Evolutionary conservation across 2,797 vertebrate species (phyloP).

Genomic region (Huso huso): DNA sequence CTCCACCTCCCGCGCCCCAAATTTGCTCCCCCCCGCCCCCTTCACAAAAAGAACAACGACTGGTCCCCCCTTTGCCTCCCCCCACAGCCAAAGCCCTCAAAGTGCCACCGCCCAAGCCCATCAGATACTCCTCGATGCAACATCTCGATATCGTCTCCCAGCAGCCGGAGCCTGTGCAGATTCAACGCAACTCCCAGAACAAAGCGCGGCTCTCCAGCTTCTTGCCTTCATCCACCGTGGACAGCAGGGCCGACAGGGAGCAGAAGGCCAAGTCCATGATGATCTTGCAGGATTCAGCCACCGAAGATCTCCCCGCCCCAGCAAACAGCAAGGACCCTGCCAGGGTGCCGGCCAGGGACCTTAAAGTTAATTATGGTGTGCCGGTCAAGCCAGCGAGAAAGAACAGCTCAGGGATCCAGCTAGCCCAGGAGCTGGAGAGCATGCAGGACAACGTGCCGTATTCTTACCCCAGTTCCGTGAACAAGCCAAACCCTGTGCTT

Average conservation of each 20-base stretch:
- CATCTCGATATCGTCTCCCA: slow-evolving; percentile 37
- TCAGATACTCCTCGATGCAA: slow-evolving; percentile 50
- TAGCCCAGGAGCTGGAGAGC: slow-evolving; percentile 28
- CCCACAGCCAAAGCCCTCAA: slow-evolving; percentile 36
- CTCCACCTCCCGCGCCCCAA: neutral
- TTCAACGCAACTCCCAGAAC: slow-evolving; percentile 31
- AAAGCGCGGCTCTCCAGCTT: too few species aligned
- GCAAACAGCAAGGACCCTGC: slow-evolving; percentile 33
- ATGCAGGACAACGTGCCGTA: slow-evolving; percentile 28
- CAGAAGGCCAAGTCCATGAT: slow-evolving; percentile 44
- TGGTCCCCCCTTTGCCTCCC: slow-evolving; percentile 19
- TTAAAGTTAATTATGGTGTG: neutral
- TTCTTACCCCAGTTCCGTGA: slow-evolving; percentile 20
- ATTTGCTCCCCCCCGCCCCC: neutral
- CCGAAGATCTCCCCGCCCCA: slow-evolving; percentile 25
- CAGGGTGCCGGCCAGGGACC: slow-evolving; percentile 6
- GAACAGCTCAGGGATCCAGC: slow-evolving; percentile 26
- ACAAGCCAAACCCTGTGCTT: slow-evolving; percentile 17
- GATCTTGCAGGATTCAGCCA: slow-evolving; percentile 45
- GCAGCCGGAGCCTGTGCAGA: slow-evolving; percentile 21
- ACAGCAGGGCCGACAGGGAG: slow-evolving; percentile 25
- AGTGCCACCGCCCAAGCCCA: slow-evolving; percentile 53
- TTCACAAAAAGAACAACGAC: slow-evolving; percentile 15
- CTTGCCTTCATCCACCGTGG: slow-evolving; percentile 39
- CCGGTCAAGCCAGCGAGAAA: slow-evolving; percentile 37